A percentile compares a stretch with the other conserved stretches of the same genome.
phyloP scores from a whole-genome alignment of 2,113 vertebrate species.

The Pontoporia blainvillei region DNA sequence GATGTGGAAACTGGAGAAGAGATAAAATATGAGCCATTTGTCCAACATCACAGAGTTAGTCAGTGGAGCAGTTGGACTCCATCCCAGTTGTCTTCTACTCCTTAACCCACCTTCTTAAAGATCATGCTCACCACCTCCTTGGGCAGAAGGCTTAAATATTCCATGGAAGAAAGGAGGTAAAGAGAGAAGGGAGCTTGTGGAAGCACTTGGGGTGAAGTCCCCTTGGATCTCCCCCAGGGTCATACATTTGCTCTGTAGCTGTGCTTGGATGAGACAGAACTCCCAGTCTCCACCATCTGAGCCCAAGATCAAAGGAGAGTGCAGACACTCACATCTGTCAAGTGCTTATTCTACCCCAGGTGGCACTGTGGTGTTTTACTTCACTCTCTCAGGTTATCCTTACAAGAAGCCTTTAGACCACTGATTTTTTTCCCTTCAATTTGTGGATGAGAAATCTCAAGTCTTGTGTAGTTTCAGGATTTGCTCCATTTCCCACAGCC shows the following conservation, averaged over 20 bases:
- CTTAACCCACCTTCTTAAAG: background rate
- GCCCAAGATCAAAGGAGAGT: background rate
- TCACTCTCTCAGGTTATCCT: background rate
- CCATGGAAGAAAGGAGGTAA: background rate
- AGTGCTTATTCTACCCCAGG: background rate
- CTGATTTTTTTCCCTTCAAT: background rate
- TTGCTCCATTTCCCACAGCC: background rate
- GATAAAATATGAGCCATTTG: background rate
- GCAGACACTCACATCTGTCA: background rate
- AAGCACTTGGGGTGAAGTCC: background rate
- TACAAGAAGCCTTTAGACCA: background rate
- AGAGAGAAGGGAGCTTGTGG: background rate
- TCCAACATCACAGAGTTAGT: background rate
- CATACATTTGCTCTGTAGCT: background rate
- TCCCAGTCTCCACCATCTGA: background rate
- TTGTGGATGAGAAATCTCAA: background rate
- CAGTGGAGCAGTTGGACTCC: background rate
- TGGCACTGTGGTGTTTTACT: background rate
- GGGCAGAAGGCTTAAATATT: background rate
- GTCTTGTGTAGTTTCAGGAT: background rate
- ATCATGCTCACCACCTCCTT: background rate
- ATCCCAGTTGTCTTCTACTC: background rate
- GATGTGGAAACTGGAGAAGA: background rate
- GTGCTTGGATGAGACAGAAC: background rate
- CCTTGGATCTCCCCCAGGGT: background rate